A percentile compares a stretch with the other conserved stretches of the same genome.
These are phyloP conservation scores for Propithecus coquereli DNA, from an alignment of 2,113 vertebrate species.

Conservation along the genomic window DNA sequence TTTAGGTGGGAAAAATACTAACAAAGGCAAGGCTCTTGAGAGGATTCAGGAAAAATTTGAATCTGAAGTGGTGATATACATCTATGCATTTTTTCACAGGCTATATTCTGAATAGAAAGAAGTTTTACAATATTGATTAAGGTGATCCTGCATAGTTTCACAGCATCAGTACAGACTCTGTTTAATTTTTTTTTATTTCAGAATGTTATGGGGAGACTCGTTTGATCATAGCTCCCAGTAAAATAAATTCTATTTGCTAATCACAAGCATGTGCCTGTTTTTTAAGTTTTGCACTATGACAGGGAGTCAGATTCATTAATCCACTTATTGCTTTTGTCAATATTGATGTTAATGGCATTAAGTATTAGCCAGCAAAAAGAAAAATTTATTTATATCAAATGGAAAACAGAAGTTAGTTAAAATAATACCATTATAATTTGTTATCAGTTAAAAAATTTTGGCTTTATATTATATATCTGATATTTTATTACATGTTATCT, in stretches of 20 bases:
- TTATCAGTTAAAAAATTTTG: background rate
- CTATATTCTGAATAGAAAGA: background rate
- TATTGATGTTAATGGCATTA: background rate
- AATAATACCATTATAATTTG: background rate
- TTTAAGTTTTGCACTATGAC: background rate
- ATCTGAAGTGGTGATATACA: background rate
- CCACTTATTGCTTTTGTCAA: background rate
- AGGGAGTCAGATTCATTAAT: background rate
- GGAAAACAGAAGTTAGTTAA: background rate
- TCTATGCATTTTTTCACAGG: background rate
- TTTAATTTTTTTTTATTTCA: background rate
- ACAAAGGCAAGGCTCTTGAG: background rate
- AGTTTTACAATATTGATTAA: background rate
- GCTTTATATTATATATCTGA: background rate
- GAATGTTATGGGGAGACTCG: background rate
- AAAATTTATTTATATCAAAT: background rate
- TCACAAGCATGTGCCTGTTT: background rate
- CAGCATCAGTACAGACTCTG: background rate
- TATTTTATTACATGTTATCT: background rate
- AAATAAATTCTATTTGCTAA: background rate
- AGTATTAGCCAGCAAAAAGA: background rate
- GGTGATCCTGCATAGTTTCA: background rate
- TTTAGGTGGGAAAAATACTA: background rate
- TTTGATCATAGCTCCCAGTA: background rate
- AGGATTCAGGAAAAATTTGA: background rate